Evolutionary conservation across 1,140 invertebrate species (phyloP).

Genomic region (Conopomorpha cramerella): DNA sequence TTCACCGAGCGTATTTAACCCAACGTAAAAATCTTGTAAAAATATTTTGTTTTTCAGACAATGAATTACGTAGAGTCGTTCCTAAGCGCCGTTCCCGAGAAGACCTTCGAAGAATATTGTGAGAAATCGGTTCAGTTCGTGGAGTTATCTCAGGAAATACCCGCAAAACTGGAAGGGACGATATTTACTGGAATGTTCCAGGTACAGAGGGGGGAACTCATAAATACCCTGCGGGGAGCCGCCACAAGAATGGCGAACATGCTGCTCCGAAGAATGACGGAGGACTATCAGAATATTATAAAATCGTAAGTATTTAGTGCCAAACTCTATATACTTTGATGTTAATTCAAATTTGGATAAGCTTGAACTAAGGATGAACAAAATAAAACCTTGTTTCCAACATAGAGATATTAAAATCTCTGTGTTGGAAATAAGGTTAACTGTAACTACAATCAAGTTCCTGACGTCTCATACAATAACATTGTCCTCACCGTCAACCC

Average conservation of each 20-base stretch:
- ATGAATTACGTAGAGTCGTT: slow-evolving; percentile 68
- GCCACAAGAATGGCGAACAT: slow-evolving; percentile 73
- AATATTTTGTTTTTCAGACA: slow-evolving; percentile 53
- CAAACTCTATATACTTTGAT: too few species aligned
- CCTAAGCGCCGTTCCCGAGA: slow-evolving; percentile 64
- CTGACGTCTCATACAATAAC: too few species aligned
- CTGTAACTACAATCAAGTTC: too few species aligned
- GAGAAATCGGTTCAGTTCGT: slow-evolving; percentile 69
- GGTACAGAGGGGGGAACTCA: slow-evolving; percentile 81
- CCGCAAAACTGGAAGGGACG: slow-evolving; percentile 67
- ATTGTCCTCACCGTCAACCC: too few species aligned
- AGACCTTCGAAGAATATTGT: slow-evolving; percentile 70
- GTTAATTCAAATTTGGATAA: too few species aligned
- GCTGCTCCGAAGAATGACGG: slow-evolving; percentile 74
- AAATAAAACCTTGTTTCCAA: too few species aligned
- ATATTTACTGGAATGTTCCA: slow-evolving; percentile 84
- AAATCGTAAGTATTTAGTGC: slow-evolving; percentile 75
- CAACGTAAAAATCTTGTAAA: too few species aligned
- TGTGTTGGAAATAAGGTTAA: too few species aligned
- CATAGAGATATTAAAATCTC: too few species aligned
- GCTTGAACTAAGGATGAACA: too few species aligned
- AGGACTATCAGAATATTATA: slow-evolving; percentile 78
- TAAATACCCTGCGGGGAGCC: slow-evolving; percentile 69
- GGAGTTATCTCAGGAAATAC: slow-evolving; percentile 66
- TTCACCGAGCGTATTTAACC: too few species aligned